Base-by-base conservation (phyloP, 37 sponge, comb jelly and placozoan genomes). In the Tethya wilhelma region DNA sequence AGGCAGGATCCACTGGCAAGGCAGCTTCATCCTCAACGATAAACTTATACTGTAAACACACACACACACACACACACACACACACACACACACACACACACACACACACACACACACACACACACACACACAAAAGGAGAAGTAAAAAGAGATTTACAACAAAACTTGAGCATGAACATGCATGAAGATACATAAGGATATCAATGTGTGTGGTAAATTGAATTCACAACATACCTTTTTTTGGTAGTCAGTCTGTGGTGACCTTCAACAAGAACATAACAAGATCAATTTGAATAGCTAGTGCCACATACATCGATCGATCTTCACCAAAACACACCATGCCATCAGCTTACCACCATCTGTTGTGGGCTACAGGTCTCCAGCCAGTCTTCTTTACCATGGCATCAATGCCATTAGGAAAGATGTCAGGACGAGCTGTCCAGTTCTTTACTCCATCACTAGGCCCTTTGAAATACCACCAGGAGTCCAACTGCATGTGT, bases 391-490 rank as follows among this genome's bases (percentile, higher is more conserved):
- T 79, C 8, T 71, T 64, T 2, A 67, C 77, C 8, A 92, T 56
- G 30, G 70, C 78, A 45, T 83, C 64, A 8, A 93, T 84, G n/a
- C 89, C 93, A 72, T 85, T 56, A 33, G 93, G 93, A 32, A 93
- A 88, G 38, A 88, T 43, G 55, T 57, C 67, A 4, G 86, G 77
- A 78, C 74, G 82, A 28, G 91, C 83, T 17, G 82, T 88, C 95
- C 95, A 88, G 84, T 91, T 87, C 73, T 88, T 95, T 53, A 87
- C 87, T 37, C 89, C 91, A 74, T 62, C 75, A 71, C 20, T 26
- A 8, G 57, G 19, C 3, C 89, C 91, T 30, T 89, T 93, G 74
- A 56, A 93, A 75, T 93, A 93, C 93, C 93, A 93, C 93, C 93
- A 93, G 25, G 89, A 89, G 65, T 93, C 93, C 32, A 93, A 9